Percentiles rank a stretch among this genome's conserved stretches.
phyloP scores from a whole-genome alignment of 2,888 invertebrate species.

The Argyra leucocephala region DNA sequence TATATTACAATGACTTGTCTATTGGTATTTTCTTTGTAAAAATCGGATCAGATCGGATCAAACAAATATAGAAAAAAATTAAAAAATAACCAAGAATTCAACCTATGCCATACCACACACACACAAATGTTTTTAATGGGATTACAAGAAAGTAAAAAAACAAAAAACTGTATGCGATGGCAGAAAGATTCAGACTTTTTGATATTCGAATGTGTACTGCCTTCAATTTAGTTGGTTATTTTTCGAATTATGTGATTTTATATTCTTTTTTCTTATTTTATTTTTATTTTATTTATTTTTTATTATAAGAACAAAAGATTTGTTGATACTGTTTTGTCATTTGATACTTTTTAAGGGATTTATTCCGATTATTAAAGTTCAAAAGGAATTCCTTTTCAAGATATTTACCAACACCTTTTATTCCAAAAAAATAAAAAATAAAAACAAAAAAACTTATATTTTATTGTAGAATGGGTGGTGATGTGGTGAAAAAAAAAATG shows the following conservation, averaged over 20 bases:
- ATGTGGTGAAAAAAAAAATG: too few species aligned
- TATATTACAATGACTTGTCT: not conserved
- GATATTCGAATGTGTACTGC: not conserved
- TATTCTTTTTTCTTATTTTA: not conserved
- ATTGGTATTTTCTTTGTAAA: not conserved
- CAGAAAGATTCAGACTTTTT: not conserved
- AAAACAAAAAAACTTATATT: too few species aligned
- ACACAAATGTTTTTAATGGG: not conserved
- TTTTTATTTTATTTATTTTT: not conserved
- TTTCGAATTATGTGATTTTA: constrained; percentile 16
- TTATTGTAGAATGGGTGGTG: too few species aligned
- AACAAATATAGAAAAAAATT: not conserved
- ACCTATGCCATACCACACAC: not conserved
- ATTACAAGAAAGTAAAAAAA: not conserved
- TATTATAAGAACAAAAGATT: not conserved
- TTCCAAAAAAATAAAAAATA: too few species aligned
- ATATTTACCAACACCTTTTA: constrained; percentile 19
- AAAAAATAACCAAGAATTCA: not conserved
- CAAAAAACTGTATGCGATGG: not conserved
- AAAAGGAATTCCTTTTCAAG: constrained; percentile 21
- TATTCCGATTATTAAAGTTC: constrained; percentile 20
- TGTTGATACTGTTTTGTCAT: constrained; percentile 4
- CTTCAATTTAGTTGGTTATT: not conserved
- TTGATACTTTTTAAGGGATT: constrained; percentile 13
- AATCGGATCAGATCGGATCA: not conserved